phyloP scores from a whole-genome alignment of 2,888 invertebrate genomes.

The Meteorus cinctellus region DNA sequence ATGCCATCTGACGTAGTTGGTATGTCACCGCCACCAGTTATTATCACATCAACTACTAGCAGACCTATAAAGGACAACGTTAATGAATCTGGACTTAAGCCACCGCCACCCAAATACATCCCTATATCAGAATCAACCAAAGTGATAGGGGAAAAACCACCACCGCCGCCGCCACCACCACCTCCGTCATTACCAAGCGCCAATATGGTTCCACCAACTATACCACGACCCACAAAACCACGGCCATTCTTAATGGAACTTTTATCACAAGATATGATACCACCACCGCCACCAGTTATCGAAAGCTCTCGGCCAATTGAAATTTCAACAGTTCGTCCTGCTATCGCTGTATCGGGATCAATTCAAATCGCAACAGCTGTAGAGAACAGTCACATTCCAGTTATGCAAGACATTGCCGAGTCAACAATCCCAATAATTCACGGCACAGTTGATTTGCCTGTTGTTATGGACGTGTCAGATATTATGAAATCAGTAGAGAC shows the following conservation, averaged over 20 bases:
- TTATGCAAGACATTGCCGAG: constrained; percentile 66
- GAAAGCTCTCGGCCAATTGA: constrained; percentile 61
- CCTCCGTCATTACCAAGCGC: constrained; percentile 57
- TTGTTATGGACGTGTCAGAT: constrained; percentile 67
- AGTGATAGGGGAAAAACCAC: constrained; percentile 50
- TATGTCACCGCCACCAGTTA: constrained; percentile 68
- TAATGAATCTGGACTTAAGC: constrained; percentile 62
- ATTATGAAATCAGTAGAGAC: constrained; percentile 62
- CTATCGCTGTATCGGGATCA: constrained; percentile 68
- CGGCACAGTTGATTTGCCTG: constrained; percentile 70
- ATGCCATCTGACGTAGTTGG: constrained; percentile 66
- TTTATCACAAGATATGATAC: constrained; percentile 70
- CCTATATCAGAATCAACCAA: constrained; percentile 62
- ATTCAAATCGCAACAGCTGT: constrained; percentile 70
- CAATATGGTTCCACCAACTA: constrained; percentile 64
- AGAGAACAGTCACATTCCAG: constrained; percentile 69
- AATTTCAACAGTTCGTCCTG: constrained; percentile 65
- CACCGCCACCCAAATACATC: constrained; percentile 66
- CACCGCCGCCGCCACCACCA: constrained; percentile 53
- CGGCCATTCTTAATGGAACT: constrained; percentile 68
- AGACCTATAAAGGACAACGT: constrained; percentile 50
- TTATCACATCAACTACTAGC: constrained; percentile 62
- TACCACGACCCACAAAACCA: constrained; percentile 60
- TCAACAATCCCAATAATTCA: constrained; percentile 71
- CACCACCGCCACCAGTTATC: constrained; percentile 60